phyloP scores from a whole-genome alignment of 1,140 invertebrate species.

The Fopius arisanus region DNA sequence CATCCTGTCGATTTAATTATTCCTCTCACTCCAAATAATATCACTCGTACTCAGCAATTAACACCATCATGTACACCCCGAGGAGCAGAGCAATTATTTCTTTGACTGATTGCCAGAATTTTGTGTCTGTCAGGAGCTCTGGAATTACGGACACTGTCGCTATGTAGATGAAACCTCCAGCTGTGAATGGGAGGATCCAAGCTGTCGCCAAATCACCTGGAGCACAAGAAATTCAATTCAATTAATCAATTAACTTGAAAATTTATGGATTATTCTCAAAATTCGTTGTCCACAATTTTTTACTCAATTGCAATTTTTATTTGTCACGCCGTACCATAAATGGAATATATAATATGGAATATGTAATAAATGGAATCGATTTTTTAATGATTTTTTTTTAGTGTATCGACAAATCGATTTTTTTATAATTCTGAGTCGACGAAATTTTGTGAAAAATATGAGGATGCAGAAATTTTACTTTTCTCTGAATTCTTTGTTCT shows the following conservation, averaged over 20 bases:
- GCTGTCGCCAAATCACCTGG: constrained; percentile 77
- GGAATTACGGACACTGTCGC: constrained; percentile 97
- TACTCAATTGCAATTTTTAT: too few relatives aligned
- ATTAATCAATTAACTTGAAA: neutral
- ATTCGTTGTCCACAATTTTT: too few relatives aligned
- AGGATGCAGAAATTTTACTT: too few relatives aligned
- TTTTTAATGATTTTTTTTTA: too few relatives aligned
- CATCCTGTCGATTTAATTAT: neutral
- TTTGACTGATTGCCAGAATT: constrained; percentile 83
- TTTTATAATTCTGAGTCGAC: too few relatives aligned
- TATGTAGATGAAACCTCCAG: constrained; percentile 98
- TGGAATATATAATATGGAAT: too few relatives aligned
- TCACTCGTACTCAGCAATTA: constrained; percentile 87
- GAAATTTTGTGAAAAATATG: too few relatives aligned
- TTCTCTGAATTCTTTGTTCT: too few relatives aligned
- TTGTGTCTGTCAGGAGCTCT: constrained; percentile 86
- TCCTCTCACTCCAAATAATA: neutral
- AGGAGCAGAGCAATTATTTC: constrained; percentile 84
- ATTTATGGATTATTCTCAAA: constrained; percentile 19
- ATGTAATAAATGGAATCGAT: too few relatives aligned
- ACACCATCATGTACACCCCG: constrained; percentile 92
- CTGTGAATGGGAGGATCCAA: constrained; percentile 94
- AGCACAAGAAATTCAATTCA: constrained; percentile 36
- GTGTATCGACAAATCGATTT: too few relatives aligned
- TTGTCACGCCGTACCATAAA: too few relatives aligned